Conservation (phyloP, 2,797 vertebrate species). For the Helicolenus hilgendorfi region DNA sequence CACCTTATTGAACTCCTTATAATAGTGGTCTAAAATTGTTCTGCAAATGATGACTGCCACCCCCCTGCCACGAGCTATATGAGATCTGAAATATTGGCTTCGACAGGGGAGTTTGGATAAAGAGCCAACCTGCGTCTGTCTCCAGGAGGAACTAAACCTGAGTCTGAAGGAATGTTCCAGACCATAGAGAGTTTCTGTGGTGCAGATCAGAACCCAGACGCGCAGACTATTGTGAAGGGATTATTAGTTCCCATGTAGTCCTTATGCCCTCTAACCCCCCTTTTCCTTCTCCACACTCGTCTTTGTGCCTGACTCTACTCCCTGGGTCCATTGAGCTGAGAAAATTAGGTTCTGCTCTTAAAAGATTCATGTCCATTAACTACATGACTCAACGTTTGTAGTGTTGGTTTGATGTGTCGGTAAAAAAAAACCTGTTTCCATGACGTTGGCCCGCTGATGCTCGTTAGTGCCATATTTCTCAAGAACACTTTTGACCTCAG, state of each 20-base stretch:
- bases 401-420: constrained; percentile 44
- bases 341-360: constrained; percentile 67
- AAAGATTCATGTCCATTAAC: constrained; percentile 55
- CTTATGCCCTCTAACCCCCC: constrained; percentile 50
- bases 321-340: constrained; percentile 55
- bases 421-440: constrained; percentile 25
- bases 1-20: constrained; percentile 30
- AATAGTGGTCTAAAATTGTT: constrained; percentile 24
- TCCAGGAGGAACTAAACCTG: constrained; percentile 87
- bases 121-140: constrained; percentile 75
- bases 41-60: constrained; percentile 40
- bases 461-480: constrained; percentile 40
- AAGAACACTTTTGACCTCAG: constrained; percentile 47
- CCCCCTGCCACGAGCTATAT: constrained; percentile 61
- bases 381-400: constrained; percentile 56
- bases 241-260: constrained; percentile 84
- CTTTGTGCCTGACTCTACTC: constrained; percentile 77
- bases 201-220: constrained; percentile 74
- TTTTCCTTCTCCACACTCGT: constrained; percentile 49
- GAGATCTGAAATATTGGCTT: constrained; percentile 73
- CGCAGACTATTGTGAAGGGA: constrained; percentile 80
- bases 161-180: constrained; percentile 80
- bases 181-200: constrained; percentile 75
- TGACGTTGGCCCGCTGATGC: constrained; percentile 13
- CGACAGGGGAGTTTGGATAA: constrained; percentile 68